Base-by-base conservation (phyloP, 1,140 invertebrate species). In the Belonocnema kinseyi region DNA sequence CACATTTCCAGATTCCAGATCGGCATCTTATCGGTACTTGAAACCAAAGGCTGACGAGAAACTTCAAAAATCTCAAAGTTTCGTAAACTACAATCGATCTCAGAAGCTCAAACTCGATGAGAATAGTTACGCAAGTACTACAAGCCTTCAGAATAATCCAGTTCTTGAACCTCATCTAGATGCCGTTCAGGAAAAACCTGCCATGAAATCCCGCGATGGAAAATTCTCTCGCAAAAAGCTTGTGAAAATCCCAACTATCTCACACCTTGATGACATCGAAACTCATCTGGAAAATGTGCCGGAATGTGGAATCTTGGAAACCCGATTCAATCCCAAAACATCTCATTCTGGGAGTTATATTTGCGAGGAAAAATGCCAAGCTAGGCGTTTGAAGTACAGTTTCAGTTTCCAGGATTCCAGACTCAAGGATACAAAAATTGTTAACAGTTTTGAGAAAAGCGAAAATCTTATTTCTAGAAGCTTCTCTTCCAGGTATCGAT, bases 321-420 rank as follows among this genome's bases (percentile, higher is more conserved):
- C 50, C 19, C 74, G 76, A 50, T 81, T 71, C n/a, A 84, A 74
- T 72, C 33, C 73, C 0, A 75, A 40, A 1, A 77, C 73, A 12
- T 73, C 77, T 0, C 77, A 83, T 50, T 66, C 33, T 1, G 77
- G 80, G n/a, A 87, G 78, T 80, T 88, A 85, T 21, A 79, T 85
- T 13, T 85, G 81, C 50, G 76, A 80, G 14, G 80, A 84, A 21
- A 81, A 71, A 50, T 77, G 16, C 72, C 72, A 56, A 0, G 50
- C 78, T 1, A 83, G 73, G n/a, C 17, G 58, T 11, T 53, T 86
- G 11, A 80, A 82, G 16, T 81, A 89, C 46, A 89, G 88, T 33
- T 56, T 72, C 0, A 89, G 87, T 50, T 89, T 90, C 54, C 88
- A 87, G 46, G 80, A n/a, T 50, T 56, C 13, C 8, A 83, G 33